Evolutionary conservation across 2,797 vertebrate species (phyloP).

Genomic region (Enoplosus armatus): DNA sequence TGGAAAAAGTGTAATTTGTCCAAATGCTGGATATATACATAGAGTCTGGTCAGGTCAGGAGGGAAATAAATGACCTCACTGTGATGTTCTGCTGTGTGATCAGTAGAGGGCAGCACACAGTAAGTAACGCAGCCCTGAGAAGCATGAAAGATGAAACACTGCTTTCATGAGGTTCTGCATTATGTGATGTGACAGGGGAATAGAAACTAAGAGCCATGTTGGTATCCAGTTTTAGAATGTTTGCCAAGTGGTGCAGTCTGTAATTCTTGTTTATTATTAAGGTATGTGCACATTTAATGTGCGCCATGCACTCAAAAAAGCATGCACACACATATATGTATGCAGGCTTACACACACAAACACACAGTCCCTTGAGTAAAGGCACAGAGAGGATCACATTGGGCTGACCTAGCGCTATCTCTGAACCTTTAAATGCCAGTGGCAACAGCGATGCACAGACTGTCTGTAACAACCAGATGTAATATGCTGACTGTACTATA

Average conservation of each 20-base stretch:
- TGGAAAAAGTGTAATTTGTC: not conserved
- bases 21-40: no score
- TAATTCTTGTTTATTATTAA: conserved; percentile 1
- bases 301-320: not conserved
- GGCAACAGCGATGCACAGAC: conserved; percentile 38
- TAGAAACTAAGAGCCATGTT: conserved; percentile 34
- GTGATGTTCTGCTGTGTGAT: conserved; percentile 18
- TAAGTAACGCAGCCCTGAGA: conserved; percentile 3
- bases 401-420: conserved; percentile 45
- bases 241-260: conserved; percentile 12
- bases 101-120: conserved; percentile 74
- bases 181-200: conserved; percentile 31
- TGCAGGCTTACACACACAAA: conserved; percentile 9
- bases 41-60: not conserved
- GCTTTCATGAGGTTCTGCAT: conserved; percentile 23
- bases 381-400: conserved; percentile 41
- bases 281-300: not conserved
- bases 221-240: conserved; percentile 34
- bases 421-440: conserved; percentile 70
- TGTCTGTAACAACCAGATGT: conserved; percentile 20
- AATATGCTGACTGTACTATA: conserved; percentile 5
- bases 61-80: not conserved
- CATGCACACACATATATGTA: not conserved
- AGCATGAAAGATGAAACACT: not conserved
- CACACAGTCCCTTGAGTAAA: conserved; percentile 38